Evolutionary conservation across 2,797 vertebrate genomes (phyloP), one percentile per base, ranked within the genome.

Genomic region (Hirundo rustica): DNA sequence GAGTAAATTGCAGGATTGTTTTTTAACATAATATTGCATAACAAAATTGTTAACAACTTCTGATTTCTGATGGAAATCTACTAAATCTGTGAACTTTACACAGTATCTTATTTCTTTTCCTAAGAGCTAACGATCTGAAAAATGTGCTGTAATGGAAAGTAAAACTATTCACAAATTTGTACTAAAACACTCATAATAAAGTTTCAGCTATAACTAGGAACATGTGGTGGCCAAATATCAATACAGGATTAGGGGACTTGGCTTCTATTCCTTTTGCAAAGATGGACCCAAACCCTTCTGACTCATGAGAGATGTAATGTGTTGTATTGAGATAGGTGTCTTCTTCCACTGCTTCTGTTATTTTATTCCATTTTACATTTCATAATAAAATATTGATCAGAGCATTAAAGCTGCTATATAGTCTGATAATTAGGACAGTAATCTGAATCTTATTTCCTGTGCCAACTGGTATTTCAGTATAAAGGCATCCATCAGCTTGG

Each of bases 301-400:
- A 58, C 10, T 92, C 44, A 32, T 54, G 17, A 94, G 72, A 89
- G 47, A 27, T 30, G 11, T 27, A 38, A 21, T 50, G 4, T 22
- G 66, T 68, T 48, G 44, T 51, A 58, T 55, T 57, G 65, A 88
- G 34, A 74, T 18, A 81, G 60, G 36, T 78, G 26, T 9, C 67
- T 75, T 62, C 72, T 80, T 86, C 83, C 6, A 2, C 36, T 7
- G 0, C 61, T 93, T 78, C 73, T 81, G 58, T 64, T 89, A 51
- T 62, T 84, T 51, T 84, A 58, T 83, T 91, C 42, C 54, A 66
- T 89, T 96, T 83, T 57, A 53, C 15, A 36, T 92, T 94, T 76
- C 62, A 85, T 60, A 85, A 92, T 95, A 86, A 90, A 95, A 95
- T 94, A 96, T 93, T 95, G 47, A 96, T 94, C 70, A 82, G 73